Evolutionary conservation across 2,888 invertebrate genomes (phyloP).

Genomic region (Suillia variegata): DNA sequence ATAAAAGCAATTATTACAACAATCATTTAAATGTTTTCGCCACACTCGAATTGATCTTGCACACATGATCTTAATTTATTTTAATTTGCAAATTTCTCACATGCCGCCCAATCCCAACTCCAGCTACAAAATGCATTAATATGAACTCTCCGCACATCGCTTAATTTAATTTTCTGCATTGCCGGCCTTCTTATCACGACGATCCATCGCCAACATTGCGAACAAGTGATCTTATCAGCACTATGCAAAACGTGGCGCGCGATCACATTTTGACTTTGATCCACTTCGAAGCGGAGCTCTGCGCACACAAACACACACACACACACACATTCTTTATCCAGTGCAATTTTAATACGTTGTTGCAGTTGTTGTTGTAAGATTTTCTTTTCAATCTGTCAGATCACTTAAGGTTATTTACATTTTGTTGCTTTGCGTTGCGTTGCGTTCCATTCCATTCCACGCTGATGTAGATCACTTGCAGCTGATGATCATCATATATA

Average conservation of each 20-base stretch:
- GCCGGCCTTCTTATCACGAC: not conserved
- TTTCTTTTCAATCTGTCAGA: constrained; percentile 14
- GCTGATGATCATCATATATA: constrained; percentile 2
- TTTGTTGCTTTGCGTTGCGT: constrained; percentile 3
- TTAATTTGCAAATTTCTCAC: too few relatives aligned
- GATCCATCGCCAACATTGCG: not conserved
- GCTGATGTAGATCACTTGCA: not conserved
- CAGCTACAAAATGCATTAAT: too few relatives aligned
- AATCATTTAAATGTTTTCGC: too few relatives aligned
- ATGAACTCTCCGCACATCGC: not conserved
- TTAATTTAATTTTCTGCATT: not conserved
- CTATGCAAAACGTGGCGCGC: not conserved
- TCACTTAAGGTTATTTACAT: constrained; percentile 29
- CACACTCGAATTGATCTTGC: too few relatives aligned
- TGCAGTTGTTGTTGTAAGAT: too few relatives aligned
- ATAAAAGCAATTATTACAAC: too few relatives aligned
- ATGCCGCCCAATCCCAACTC: too few relatives aligned
- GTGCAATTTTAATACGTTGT: too few relatives aligned
- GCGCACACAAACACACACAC: too few relatives aligned
- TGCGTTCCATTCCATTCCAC: too few relatives aligned
- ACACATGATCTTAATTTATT: too few relatives aligned
- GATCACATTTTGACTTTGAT: not conserved
- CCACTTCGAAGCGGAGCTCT: not conserved
- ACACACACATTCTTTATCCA: not conserved
- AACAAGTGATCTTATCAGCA: not conserved